These are phyloP conservation scores for Strongylocentrotus purpuratus DNA, from an alignment of 35 echinoderm and acorn worm species.

Conservation along the genomic window DNA sequence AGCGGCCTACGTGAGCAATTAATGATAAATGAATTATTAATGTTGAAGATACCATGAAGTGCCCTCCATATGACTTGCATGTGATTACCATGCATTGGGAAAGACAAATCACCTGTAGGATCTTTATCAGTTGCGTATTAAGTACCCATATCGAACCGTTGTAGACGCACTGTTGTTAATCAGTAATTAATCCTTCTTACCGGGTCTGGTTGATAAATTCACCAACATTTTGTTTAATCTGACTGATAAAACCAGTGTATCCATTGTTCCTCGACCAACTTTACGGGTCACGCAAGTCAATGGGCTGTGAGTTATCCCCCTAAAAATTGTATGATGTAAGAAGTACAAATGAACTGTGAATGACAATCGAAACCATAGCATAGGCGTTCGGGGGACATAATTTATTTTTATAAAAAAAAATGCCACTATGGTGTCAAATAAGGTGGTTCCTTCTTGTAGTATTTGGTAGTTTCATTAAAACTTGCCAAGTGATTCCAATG, in stretches of 20 bases:
- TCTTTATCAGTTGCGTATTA: background rate
- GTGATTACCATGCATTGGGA: background rate
- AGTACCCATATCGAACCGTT: background rate
- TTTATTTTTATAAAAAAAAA: too few relatives aligned
- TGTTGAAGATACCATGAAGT: too few relatives aligned
- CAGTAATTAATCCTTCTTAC: background rate
- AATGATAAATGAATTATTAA: too few relatives aligned
- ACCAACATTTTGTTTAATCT: background rate
- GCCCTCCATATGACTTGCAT: background rate
- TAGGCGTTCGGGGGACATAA: too few relatives aligned
- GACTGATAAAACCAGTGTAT: background rate
- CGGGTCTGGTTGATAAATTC: background rate
- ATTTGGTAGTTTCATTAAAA: too few relatives aligned
- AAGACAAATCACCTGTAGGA: background rate
- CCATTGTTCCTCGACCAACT: background rate
- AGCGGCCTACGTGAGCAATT: too few relatives aligned
- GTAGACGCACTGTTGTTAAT: background rate
- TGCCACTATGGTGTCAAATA: too few relatives aligned
- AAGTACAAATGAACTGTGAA: background rate
- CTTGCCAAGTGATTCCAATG: too few relatives aligned
- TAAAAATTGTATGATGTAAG: background rate
- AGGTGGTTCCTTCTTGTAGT: too few relatives aligned
- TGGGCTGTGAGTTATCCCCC: background rate
- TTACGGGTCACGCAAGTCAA: background rate
- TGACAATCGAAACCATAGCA: background rate